Evolutionary conservation across 2,797 vertebrate species (phyloP).

Genomic region (Ceyx erithaca): DNA sequence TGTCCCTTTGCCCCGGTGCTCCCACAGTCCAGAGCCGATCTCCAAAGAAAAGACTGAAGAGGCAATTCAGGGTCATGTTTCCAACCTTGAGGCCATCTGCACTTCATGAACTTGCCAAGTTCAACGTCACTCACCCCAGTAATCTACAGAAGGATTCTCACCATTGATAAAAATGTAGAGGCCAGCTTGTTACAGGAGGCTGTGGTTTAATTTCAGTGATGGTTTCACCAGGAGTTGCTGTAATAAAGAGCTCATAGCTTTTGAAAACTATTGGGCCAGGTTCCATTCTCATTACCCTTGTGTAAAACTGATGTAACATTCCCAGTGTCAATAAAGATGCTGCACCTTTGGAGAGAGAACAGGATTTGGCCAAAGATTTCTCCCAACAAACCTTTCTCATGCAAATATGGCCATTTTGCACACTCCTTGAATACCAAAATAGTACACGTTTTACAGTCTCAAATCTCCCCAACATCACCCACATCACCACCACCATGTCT

Average conservation of each 20-base stretch:
- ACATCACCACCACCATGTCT: too few relatives aligned
- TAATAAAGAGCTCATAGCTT: background rate
- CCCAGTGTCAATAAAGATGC: background rate
- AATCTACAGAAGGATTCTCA: background rate
- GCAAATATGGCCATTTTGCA: background rate
- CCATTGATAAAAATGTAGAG: background rate
- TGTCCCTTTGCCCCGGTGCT: background rate
- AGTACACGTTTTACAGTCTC: background rate
- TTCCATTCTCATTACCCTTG: background rate
- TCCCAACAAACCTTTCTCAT: slow-evolving; percentile 3
- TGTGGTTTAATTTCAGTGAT: background rate
- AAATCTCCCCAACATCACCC: background rate
- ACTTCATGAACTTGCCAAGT: background rate
- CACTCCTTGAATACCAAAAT: background rate
- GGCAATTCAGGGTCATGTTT: background rate
- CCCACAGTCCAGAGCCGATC: background rate
- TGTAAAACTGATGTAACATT: background rate
- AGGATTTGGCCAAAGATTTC: background rate
- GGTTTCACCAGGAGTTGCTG: background rate
- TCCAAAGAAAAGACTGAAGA: background rate
- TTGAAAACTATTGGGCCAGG: background rate
- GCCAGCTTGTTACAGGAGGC: background rate
- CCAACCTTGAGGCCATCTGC: background rate
- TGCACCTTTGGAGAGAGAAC: background rate
- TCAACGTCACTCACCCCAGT: background rate